Evolutionary conservation across 2,888 invertebrate species (phyloP).

Genomic region (Rhogogaster chlorosoma): DNA sequence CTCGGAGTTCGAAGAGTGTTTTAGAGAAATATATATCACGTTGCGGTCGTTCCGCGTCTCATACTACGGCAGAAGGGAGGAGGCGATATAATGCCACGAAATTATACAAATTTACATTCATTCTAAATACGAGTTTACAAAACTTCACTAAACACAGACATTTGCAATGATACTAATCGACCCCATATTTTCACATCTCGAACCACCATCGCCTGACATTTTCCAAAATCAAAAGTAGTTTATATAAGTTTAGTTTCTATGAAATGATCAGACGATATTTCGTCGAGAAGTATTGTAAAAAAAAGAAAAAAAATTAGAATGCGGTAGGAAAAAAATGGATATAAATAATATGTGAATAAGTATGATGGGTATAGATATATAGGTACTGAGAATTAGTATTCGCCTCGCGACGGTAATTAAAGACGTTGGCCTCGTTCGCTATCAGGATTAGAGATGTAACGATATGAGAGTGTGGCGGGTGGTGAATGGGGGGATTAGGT

Average conservation of each 20-base stretch:
- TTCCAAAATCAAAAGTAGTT: too few species aligned
- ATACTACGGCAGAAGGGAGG: not conserved
- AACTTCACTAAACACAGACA: not conserved
- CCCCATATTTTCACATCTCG: not conserved
- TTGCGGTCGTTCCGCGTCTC: not conserved
- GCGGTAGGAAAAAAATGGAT: not conserved
- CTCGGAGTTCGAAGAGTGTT: slow-evolving; percentile 39
- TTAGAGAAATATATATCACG: slow-evolving; percentile 52
- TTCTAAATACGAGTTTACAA: not conserved
- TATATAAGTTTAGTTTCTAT: too few species aligned
- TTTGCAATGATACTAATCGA: not conserved
- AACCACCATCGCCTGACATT: too few species aligned
- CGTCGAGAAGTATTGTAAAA: not conserved
- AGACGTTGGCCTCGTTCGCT: slow-evolving; percentile 21
- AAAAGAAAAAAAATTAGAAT: not conserved
- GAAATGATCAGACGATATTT: not conserved
- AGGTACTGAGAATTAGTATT: slow-evolving; percentile 47
- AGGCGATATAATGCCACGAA: not conserved
- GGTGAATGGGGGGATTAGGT: slow-evolving; percentile 2
- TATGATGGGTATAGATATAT: not conserved
- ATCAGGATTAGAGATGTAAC: slow-evolving; percentile 25
- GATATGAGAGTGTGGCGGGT: slow-evolving; percentile 54
- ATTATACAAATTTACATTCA: slow-evolving; percentile 2
- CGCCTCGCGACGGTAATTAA: slow-evolving; percentile 48
- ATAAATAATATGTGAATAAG: not conserved